Evolutionary conservation across 2,888 invertebrate genomes (phyloP), one percentile per base, ranked within the genome.

Genomic region (Platypus cylindrus): DNA sequence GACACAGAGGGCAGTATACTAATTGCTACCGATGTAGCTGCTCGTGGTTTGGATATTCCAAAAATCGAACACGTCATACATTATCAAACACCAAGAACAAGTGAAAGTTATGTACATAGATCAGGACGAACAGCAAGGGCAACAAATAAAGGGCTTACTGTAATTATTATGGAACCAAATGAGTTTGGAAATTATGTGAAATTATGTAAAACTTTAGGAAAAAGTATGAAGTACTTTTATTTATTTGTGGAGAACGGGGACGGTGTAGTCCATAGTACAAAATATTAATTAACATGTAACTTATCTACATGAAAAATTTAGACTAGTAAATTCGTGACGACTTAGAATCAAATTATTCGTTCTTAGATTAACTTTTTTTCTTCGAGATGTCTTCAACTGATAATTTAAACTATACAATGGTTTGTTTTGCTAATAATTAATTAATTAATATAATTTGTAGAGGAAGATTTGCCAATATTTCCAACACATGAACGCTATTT

Each of bases 61-160:
- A 72, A 78, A 48, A 81, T 98, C 2, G 78, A 94, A 47, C 91
- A 95, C 64, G 95, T 98, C 2, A 71, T 98, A 42, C 98, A 98
- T 61, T 98, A 94, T 64, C 94, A 71, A 46, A 91, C 95, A 22
- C 95, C 95, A 0, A 73, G 84, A 49, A 94, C 94, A 0, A 84
- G 86, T 5, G 95, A 97, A 79, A 81, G 84, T 56, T 98, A 98
- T 59, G 81, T 98, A 0, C 98, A 98, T 58, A 73, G 98, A 40
- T 93, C 94, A 53, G 98, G 98, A 0, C 70, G 98, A 35, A 98
- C 98, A 1, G 98, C 97, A 0, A 69, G 98, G 32, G 94, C 91
- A 0, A 71, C 72, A 35, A 76, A 78, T 40, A 78, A 86, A 52
- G 98, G 98, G 0, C 74, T 95, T 7, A 89, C 95, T 3, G 75